Evolutionary conservation across 2,113 vertebrate genomes (phyloP), one percentile per base, ranked within the genome.

Genomic region (Ciconia boyciana): DNA sequence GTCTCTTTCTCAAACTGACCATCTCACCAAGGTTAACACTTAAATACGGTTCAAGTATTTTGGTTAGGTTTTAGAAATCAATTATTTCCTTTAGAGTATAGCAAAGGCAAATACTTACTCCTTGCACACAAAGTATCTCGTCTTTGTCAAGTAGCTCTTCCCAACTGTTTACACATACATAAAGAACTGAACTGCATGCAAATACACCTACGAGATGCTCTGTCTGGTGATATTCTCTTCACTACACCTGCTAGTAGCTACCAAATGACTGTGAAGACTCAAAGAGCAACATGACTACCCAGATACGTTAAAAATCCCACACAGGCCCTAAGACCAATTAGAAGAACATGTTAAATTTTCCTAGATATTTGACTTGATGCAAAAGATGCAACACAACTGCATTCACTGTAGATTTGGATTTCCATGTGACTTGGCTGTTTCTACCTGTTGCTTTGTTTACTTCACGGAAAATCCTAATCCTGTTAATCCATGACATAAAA

Each of bases 391-490:
- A 77, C 34, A 22, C 18, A 43, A 69, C 41, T 0, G 1, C 9
- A 20, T 36, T 39, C 46, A 39, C 24, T 9, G 28, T 6, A 55
- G 7, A 44, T 78, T 21, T 70, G 32, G 6, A 74, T 69, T 83
- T 60, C 80, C 7, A 1, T 1, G 3, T 0, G 0, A 82, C 60
- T 76, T 46, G 3, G 29, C 26, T 77, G 32, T 60, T 87, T 81
- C 26, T 52, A 39, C 46, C 34, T 69, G 24, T n/a, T 80, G 54
- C 6, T 91, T 91, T 58, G 7, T 22, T 83, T 43, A 31, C 49
- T 44, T 91, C 21, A 43, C 5, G 20, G 88, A 61, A 94, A 81
- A 61, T 55, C 22, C 54, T 46, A 18, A 66, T 34, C 31, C 76
- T 64, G 46, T 17, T 71, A 70, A 82, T 61, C 36, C 34, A 57